phyloP scores from a whole-genome alignment of 2,113 vertebrate genomes.

The Chelonoidis abingdonii region DNA sequence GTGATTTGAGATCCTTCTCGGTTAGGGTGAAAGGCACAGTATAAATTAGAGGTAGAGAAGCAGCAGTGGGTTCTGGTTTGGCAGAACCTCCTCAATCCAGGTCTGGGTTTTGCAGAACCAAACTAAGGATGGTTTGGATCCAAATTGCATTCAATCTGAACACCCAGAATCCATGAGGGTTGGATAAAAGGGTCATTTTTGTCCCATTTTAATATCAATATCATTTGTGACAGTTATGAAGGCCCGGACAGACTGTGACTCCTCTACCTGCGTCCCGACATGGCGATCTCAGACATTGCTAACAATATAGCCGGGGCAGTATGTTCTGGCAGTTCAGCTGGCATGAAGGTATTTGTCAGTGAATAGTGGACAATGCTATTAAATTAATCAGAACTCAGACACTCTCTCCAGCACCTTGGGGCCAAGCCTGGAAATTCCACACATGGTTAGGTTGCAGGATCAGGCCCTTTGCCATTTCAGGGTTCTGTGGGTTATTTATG shows the following conservation, averaged over 20 bases:
- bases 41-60: not conserved
- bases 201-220: not conserved
- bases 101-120: not conserved
- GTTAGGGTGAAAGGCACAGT: not conserved
- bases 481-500: conserved; percentile 17
- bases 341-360: not conserved
- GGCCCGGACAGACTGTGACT: not conserved
- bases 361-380: not conserved
- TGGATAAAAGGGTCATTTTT: not conserved
- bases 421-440: not conserved
- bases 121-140: not conserved
- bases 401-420: not conserved
- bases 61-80: not conserved
- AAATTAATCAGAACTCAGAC: not conserved
- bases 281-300: not conserved
- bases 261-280: not conserved
- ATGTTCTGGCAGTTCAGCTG: not conserved
- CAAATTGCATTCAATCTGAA: not conserved
- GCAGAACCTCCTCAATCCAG: not conserved
- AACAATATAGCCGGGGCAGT: not conserved
- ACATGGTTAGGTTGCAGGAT: not conserved
- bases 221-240: not conserved
- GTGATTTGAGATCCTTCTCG: not conserved
- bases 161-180: not conserved
- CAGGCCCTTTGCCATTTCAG: conserved; percentile 19